Conservation (phyloP, 2,113 vertebrate genomes). For the Morone chrysops region DNA sequence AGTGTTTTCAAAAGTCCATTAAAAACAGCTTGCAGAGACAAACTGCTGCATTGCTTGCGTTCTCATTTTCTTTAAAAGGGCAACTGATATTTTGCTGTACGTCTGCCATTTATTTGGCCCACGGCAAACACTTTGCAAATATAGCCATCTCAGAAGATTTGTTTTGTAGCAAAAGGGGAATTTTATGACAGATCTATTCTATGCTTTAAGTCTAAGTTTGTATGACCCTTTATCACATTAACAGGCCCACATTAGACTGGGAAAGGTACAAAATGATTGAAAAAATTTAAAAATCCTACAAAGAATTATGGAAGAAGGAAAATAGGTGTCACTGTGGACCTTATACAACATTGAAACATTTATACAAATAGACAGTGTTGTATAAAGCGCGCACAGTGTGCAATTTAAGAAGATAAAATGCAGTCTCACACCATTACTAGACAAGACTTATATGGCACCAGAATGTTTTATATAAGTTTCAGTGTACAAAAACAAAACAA, state of each 20-base stretch:
- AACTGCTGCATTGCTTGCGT: slow-evolving; percentile 54
- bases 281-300: background rate
- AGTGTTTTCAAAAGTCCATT: slow-evolving; percentile 69
- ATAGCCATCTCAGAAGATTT: slow-evolving; percentile 43
- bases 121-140: slow-evolving; percentile 52
- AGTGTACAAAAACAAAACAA: background rate
- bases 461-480: background rate
- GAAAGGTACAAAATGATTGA: background rate
- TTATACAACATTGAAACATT: background rate
- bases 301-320: background rate
- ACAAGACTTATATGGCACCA: background rate
- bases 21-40: slow-evolving; percentile 69
- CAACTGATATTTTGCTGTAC: slow-evolving; percentile 62
- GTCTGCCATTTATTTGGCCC: slow-evolving; percentile 62
- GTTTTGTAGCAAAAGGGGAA: slow-evolving; percentile 28
- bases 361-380: background rate
- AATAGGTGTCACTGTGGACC: background rate
- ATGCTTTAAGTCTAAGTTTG: background rate
- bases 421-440: background rate
- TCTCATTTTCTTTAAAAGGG: slow-evolving; percentile 73
- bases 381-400: too few relatives aligned
- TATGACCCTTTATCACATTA: slow-evolving; percentile 15
- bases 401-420: background rate
- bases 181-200: slow-evolving; percentile 26
- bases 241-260: slow-evolving; percentile 7